These are phyloP conservation scores for Botrylloides violaceus DNA, from an alignment of 23 tunicate species.

Conservation along the genomic window DNA sequence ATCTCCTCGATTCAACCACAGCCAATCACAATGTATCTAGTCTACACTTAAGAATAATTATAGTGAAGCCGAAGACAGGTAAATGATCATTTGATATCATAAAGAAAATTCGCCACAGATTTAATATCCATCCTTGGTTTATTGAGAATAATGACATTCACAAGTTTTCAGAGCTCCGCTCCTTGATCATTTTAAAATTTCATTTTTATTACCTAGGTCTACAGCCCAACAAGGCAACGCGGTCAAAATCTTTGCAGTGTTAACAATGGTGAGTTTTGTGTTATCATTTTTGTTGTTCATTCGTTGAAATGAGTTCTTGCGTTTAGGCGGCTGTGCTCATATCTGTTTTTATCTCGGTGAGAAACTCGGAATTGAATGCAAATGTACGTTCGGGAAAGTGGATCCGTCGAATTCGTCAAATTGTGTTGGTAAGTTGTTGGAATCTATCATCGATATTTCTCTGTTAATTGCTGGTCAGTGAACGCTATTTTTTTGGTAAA, in stretches of 20 bases:
- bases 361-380: slow-evolving; percentile 26
- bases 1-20: too few relatives aligned
- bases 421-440: slow-evolving; percentile 29
- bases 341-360: slow-evolving; percentile 56
- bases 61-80: too few relatives aligned
- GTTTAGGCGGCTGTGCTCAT: slow-evolving; percentile 77
- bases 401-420: slow-evolving; percentile 26
- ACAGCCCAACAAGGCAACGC: slow-evolving; percentile 49
- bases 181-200: neutral
- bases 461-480: too few relatives aligned
- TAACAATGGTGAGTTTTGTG: slow-evolving; percentile 36
- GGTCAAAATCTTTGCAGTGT: slow-evolving; percentile 40
- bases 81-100: too few relatives aligned
- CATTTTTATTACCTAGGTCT: slow-evolving; percentile 24
- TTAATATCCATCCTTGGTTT: too few relatives aligned
- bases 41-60: too few relatives aligned
- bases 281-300: neutral
- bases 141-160: too few relatives aligned
- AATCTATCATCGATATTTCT: too few relatives aligned
- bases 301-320: neutral
- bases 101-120: too few relatives aligned
- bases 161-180: neutral
- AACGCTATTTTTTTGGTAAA: too few relatives aligned
- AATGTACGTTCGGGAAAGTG: slow-evolving; percentile 39
- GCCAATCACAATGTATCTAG: too few relatives aligned